Evolutionary conservation across 2,888 invertebrate genomes (phyloP).

Genomic region (Heliconius charithonia): DNA sequence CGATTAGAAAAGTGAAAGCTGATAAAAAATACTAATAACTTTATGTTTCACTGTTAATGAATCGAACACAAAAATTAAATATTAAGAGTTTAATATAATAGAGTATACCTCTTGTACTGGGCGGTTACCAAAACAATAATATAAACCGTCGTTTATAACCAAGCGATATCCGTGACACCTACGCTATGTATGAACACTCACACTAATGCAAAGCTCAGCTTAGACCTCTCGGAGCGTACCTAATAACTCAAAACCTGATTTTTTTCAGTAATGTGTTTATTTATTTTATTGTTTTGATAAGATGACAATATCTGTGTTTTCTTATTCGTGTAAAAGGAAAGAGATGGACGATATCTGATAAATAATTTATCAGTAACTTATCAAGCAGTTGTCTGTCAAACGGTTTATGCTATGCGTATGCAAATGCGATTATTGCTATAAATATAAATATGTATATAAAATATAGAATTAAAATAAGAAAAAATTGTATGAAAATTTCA

Average conservation of each 20-base stretch:
- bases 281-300: not conserved
- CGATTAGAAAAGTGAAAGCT: too few relatives aligned
- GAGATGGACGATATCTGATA: not conserved
- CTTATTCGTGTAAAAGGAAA: not conserved
- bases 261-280: not conserved
- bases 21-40: too few relatives aligned
- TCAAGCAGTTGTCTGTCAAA: not conserved
- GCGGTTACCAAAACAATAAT: too few relatives aligned
- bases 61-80: too few relatives aligned
- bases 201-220: too few relatives aligned
- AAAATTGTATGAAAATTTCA: not conserved
- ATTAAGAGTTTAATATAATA: too few relatives aligned
- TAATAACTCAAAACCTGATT: slow-evolving; percentile 3
- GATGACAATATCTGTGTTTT: not conserved
- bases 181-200: too few relatives aligned
- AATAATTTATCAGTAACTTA: not conserved
- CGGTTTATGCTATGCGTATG: not conserved
- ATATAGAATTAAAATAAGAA: too few relatives aligned
- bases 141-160: too few relatives aligned
- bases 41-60: too few relatives aligned
- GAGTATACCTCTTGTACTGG: too few relatives aligned
- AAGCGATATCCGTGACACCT: too few relatives aligned
- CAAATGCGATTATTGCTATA: not conserved
- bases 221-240: not conserved
- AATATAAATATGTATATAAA: not conserved